Evolutionary conservation across 92 coral and sea anemone genomes (phyloP).

Genomic region (Pocillopora grandis): DNA sequence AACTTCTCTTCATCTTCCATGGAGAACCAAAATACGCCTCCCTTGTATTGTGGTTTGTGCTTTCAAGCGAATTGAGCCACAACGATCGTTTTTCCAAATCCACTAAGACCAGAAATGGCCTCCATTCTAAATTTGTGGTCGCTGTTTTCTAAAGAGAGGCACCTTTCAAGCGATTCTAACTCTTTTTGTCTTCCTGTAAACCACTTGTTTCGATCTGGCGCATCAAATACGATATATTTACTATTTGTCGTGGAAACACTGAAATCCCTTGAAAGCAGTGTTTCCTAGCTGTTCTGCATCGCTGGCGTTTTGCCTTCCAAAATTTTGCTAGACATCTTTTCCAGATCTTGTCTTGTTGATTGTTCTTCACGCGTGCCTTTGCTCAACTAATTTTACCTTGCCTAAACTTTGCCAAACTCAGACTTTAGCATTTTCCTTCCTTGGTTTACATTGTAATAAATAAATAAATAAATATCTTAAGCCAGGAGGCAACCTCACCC

Average conservation of each 20-base stretch:
- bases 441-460: too few species aligned
- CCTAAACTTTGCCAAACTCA: too few species aligned
- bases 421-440: too few species aligned
- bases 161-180: conserved; percentile 15
- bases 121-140: neutral
- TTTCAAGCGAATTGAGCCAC: conserved; percentile 29
- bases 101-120: conserved; percentile 42
- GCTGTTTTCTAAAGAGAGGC: conserved; percentile 7
- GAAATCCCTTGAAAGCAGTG: neutral
- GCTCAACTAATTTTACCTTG: neutral
- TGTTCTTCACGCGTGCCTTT: too few species aligned
- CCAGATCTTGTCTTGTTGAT: neutral
- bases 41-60: conserved; percentile 44
- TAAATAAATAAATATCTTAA: too few species aligned
- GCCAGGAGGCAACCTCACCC: too few species aligned
- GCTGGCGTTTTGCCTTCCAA: conserved; percentile 32
- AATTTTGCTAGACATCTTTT: conserved; percentile 23
- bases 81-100: conserved; percentile 46
- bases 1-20: conserved; percentile 64
- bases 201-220: conserved; percentile 42
- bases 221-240: neutral
- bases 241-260: too few species aligned
- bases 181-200: conserved; percentile 41
- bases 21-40: conserved; percentile 85
- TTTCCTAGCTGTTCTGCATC: too few species aligned